Conservation (phyloP, 2,797 vertebrate genomes). For the Benthosema pterotum region DNA sequence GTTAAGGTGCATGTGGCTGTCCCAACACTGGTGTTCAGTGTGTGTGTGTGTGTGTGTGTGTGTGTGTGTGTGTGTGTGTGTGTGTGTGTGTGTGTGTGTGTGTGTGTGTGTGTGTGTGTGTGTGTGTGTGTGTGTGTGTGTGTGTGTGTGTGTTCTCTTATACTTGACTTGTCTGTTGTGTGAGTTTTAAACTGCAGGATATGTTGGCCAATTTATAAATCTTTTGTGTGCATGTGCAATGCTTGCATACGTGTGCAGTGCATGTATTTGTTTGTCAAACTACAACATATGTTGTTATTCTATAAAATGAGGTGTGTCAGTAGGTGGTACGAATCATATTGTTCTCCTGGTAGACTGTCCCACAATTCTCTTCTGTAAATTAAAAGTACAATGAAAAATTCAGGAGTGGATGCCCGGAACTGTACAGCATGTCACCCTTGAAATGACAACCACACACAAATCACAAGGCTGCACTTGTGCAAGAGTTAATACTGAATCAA, state of each 20-base stretch:
- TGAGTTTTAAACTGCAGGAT: too few relatives aligned
- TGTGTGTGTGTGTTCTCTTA: constrained; percentile 12
- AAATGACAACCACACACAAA: constrained; percentile 48
- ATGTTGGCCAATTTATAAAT: too few relatives aligned
- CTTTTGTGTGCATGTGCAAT: too few relatives aligned
- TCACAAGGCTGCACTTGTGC: constrained; percentile 56
- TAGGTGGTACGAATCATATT: constrained; percentile 14
- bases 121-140: constrained; percentile 5
- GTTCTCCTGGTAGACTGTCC: constrained; percentile 22
- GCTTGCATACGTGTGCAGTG: too few relatives aligned
- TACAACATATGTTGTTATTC: background rate
- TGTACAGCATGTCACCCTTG: constrained; percentile 21
- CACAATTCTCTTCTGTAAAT: constrained; percentile 26
- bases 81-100: constrained; percentile 12
- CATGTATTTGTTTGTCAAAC: too few relatives aligned
- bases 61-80: too few relatives aligned
- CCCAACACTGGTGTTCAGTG: too few relatives aligned
- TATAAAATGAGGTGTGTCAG: constrained; percentile 10
- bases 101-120: too few relatives aligned
- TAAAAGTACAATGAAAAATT: constrained; percentile 4
- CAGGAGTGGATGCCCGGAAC: constrained; percentile 24
- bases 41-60: too few relatives aligned
- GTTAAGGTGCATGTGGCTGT: too few relatives aligned
- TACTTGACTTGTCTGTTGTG: too few relatives aligned
- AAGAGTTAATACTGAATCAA: constrained; percentile 48